Conservation (phyloP, 2,888 invertebrate species). For the Osmoderma eremita region DNA sequence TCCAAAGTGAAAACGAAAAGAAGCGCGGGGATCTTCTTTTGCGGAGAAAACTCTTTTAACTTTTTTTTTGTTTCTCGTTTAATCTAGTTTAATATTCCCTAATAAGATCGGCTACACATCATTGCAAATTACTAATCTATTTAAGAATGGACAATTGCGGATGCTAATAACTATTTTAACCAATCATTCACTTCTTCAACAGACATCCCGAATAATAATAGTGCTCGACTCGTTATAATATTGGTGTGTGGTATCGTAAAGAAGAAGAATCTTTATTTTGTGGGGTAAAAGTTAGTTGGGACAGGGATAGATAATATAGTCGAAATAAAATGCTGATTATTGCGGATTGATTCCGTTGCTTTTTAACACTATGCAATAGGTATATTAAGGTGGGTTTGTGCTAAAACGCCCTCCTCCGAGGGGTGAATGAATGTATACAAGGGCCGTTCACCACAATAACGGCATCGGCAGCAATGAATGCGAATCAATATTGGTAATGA, state of each 20-base stretch:
- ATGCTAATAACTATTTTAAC: conserved; percentile 56
- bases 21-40: conserved; percentile 37
- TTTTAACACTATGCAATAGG: background rate
- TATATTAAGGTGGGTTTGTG: too few species aligned
- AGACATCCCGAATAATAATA: conserved; percentile 55
- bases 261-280: too few species aligned
- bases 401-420: too few species aligned
- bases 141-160: conserved; percentile 58
- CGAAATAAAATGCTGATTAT: background rate
- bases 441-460: conserved; percentile 44
- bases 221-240: conserved; percentile 52
- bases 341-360: background rate
- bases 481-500: conserved; percentile 43
- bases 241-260: conserved; percentile 43
- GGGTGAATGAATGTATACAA: background rate
- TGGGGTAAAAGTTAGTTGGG: too few species aligned
- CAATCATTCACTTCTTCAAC: conserved; percentile 57
- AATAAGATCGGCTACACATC: conserved; percentile 60
- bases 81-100: conserved; percentile 54
- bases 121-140: conserved; percentile 55
- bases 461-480: conserved; percentile 49
- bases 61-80: conserved; percentile 34
- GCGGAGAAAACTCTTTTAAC: conserved; percentile 52
- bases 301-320: too few species aligned
- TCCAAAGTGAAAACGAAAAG: conserved; percentile 40